Evolutionary conservation across 2,113 vertebrate genomes (phyloP), one percentile per base, ranked within the genome.

Genomic region (Anolis carolinensis): DNA sequence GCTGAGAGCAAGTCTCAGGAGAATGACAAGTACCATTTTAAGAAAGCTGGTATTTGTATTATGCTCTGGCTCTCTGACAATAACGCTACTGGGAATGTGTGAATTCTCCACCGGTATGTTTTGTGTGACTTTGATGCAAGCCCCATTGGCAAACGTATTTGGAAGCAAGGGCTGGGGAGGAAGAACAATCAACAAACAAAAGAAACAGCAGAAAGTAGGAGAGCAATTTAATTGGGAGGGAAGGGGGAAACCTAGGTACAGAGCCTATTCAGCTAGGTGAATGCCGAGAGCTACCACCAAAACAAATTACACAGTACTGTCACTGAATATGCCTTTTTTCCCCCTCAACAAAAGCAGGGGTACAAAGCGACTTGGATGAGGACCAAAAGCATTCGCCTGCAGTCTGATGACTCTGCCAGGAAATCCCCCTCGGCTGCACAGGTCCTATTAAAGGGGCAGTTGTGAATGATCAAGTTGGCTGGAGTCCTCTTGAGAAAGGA

Each of bases 41-140:
- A 86, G 65, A 65, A 86, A 63, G 50, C 27, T 72, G 76, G 2
- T 80, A 39, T 7, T 44, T 30, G 14, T 68, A 7, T 48, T 91
- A 34, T 86, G 59, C 34, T 0, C 48, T 81, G 2, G 80, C 20
- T 72, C 32, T 62, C 39, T 70, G 21, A n/a, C 52, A 88, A 21
- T 65, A 93, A 81, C 63, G 23, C 6, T 83, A 87, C 30, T 0
- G 0, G 67, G 48, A 87, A 82, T 87, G 80, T 82, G 50, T 5
- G 91, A 88, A 91, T 84, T 90, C 82, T 83, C 91, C 86, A 81
- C 48, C 86, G 87, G 84, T 81, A 10, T 87, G 72, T 81, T 95
- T 94, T 91, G 79, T 84, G 86, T 80, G 63, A 68, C 71, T 88
- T 84, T 81, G 82, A 68, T 81, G 78, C 71, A 63, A 84, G 78